A percentile compares a stretch with the other conserved stretches of the same genome.
These are phyloP conservation scores for Panulirus ornatus DNA, from an alignment of 1,140 invertebrate species.

Conservation along the genomic window DNA sequence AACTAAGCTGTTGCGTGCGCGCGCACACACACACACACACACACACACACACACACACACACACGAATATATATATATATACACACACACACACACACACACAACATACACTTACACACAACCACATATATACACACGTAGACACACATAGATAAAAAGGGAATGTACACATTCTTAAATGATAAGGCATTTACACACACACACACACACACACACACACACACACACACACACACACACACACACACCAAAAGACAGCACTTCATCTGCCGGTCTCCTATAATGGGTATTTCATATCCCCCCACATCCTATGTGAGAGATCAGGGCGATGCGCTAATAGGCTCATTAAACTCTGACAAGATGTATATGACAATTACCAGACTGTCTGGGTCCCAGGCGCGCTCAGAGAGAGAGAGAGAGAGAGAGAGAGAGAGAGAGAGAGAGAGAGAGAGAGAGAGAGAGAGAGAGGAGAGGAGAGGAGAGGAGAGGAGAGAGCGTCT, in stretches of 20 bases:
- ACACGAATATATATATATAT: no score
- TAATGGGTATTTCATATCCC: constrained; percentile 9
- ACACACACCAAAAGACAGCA: neutral
- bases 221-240: constrained; percentile 23
- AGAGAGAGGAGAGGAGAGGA: neutral
- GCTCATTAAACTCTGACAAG: constrained; percentile 40
- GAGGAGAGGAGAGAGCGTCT: no score
- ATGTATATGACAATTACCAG: constrained; percentile 50
- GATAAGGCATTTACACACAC: no score
- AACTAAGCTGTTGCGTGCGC: no score
- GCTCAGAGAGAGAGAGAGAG: neutral
- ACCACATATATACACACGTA: constrained; percentile 11
- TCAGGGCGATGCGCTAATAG: constrained; percentile 20
- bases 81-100: constrained; percentile 18
- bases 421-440: neutral
- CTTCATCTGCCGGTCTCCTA: neutral
- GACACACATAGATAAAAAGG: constrained; percentile 8
- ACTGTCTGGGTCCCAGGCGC: constrained; percentile 18
- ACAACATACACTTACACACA: neutral
- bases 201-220: constrained; percentile 7
- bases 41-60: constrained; percentile 22
- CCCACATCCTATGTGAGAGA: constrained; percentile 7
- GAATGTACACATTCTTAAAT: no score
- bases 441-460: constrained; percentile 39
- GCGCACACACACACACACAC: neutral